Evolutionary conservation across 1,140 invertebrate species (phyloP).

Genomic region (Littorina saxatilis): DNA sequence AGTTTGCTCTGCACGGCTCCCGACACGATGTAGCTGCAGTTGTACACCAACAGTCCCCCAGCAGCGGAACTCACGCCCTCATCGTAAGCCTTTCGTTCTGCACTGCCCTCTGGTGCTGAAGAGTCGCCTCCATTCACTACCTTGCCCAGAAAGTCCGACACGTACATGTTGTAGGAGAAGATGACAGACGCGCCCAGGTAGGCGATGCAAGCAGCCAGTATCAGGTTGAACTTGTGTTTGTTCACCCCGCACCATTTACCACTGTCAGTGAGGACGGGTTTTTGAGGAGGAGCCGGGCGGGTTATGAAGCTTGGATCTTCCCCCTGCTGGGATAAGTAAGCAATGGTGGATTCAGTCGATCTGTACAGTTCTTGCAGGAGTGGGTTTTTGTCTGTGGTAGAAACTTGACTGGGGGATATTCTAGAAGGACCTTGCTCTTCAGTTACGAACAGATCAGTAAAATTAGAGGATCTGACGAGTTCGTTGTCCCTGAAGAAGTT

Average conservation of each 20-base stretch:
- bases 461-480: too few species aligned
- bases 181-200: neutral
- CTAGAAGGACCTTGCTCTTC: too few species aligned
- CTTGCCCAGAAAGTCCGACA: slow-evolving; percentile 17
- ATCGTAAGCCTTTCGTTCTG: slow-evolving; percentile 3
- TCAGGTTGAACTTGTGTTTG: neutral
- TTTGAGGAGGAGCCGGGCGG: too few species aligned
- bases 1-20: neutral
- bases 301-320: too few species aligned
- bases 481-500: too few species aligned
- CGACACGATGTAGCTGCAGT: neutral
- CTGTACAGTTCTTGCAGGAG: too few species aligned
- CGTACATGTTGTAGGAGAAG: slow-evolving; percentile 13
- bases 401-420: too few species aligned
- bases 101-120: neutral
- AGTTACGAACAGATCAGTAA: too few species aligned
- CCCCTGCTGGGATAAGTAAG: too few species aligned
- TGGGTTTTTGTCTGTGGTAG: too few species aligned
- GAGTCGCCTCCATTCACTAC: neutral
- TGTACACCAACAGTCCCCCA: neutral
- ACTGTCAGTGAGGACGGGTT: too few species aligned
- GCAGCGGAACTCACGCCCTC: neutral
- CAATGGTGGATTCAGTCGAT: too few species aligned
- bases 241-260: neutral
- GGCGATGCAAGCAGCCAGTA: neutral